phyloP scores from a whole-genome alignment of 2,888 invertebrate genomes.

The Drosophila nigritarsus region DNA sequence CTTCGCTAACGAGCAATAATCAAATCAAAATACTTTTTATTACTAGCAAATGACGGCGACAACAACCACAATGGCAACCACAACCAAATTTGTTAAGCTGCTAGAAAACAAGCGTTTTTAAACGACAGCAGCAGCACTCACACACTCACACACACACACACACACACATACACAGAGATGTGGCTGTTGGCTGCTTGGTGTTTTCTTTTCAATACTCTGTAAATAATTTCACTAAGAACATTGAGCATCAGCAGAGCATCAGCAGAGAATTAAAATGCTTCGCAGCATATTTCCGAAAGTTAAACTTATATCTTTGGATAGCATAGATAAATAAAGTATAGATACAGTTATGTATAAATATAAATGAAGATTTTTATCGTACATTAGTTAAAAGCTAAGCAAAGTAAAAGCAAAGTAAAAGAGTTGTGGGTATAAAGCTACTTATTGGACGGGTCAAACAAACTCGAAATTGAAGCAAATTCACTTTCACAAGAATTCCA shows the following conservation, averaged over 20 bases:
- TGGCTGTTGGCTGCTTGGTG: slow-evolving; percentile 8
- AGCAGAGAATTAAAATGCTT: background rate
- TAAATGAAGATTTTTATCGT: too few relatives aligned
- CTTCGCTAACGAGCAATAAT: slow-evolving; percentile 76
- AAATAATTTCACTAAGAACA: background rate
- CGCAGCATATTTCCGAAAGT: background rate
- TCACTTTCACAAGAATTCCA: background rate
- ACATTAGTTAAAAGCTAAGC: background rate
- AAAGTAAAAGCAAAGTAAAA: too few relatives aligned
- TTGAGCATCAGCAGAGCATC: background rate
- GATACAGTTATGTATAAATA: background rate
- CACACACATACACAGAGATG: background rate
- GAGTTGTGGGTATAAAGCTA: background rate
- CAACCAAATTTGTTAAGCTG: slow-evolving; percentile 32
- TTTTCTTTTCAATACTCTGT: slow-evolving; percentile 23
- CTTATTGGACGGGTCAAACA: background rate
- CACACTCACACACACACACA: slow-evolving; percentile 3
- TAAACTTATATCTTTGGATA: background rate
- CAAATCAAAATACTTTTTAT: slow-evolving; percentile 77
- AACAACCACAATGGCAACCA: slow-evolving; percentile 15
- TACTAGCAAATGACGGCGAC: slow-evolving; percentile 57
- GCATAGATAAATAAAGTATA: background rate
- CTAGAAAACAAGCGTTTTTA: slow-evolving; percentile 41
- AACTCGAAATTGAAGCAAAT: background rate
- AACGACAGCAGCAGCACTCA: slow-evolving; percentile 26